Evolutionary conservation across 2,888 invertebrate species (phyloP).

Genomic region (Cabera pusaria): DNA sequence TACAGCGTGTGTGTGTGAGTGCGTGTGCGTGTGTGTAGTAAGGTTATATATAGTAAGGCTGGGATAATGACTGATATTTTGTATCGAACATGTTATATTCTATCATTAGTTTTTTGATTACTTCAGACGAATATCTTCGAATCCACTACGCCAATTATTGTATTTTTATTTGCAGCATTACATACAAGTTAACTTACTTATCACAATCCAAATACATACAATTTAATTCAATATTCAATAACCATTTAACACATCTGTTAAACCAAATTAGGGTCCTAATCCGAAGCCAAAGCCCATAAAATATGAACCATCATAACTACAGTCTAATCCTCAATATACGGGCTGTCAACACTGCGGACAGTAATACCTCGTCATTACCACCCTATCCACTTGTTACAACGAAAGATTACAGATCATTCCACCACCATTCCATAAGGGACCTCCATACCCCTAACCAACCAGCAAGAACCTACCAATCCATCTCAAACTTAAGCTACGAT

Average conservation of each 20-base stretch:
- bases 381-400: constrained; percentile 66
- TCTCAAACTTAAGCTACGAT: constrained; percentile 24
- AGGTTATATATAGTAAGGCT: too few relatives aligned
- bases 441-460: constrained; percentile 27
- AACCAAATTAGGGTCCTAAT: constrained; percentile 22
- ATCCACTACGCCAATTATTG: too few relatives aligned
- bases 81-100: too few relatives aligned
- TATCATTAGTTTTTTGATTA: too few relatives aligned
- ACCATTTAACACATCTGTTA: constrained; percentile 7
- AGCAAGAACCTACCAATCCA: constrained; percentile 30
- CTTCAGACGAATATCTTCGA: too few relatives aligned
- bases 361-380: constrained; percentile 71
- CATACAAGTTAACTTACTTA: too few relatives aligned
- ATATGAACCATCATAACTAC: constrained; percentile 42
- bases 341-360: constrained; percentile 66
- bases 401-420: constrained; percentile 72
- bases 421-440: constrained; percentile 48
- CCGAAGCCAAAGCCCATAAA: constrained; percentile 28
- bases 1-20: too few relatives aligned
- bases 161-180: too few relatives aligned
- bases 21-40: too few relatives aligned
- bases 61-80: too few relatives aligned
- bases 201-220: too few relatives aligned
- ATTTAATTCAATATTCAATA: constrained; percentile 3
- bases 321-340: constrained; percentile 52